phyloP scores from a whole-genome alignment of 2,797 vertebrate genomes.

The Sus cebifrons region DNA sequence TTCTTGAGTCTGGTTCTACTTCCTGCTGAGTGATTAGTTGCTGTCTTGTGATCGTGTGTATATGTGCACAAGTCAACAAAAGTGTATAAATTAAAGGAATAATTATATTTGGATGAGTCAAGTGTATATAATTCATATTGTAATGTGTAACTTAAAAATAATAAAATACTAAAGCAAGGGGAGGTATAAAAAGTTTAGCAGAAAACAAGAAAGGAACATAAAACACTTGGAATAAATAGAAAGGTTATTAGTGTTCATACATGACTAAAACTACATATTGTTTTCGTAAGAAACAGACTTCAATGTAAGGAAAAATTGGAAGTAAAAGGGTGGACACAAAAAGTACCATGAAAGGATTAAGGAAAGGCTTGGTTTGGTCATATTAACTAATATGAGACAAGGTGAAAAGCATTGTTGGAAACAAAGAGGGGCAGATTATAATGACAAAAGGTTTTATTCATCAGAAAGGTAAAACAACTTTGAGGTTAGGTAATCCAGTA shows the following conservation, averaged over 20 bases:
- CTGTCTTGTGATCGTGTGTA: background rate
- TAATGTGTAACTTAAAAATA: background rate
- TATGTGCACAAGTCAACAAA: background rate
- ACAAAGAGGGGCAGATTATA: background rate
- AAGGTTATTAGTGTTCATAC: background rate
- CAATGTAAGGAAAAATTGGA: background rate
- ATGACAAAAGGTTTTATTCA: background rate
- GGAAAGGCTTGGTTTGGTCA: background rate
- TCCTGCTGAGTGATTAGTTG: background rate
- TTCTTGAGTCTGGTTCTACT: background rate
- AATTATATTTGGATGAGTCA: background rate
- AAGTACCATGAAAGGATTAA: background rate
- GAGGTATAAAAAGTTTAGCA: background rate
- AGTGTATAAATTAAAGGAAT: background rate
- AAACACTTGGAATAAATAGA: background rate
- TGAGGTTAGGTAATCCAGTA: background rate
- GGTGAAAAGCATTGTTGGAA: conserved; percentile 10
- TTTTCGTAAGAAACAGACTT: background rate
- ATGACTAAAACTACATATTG: conserved; percentile 1
- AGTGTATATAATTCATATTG: background rate
- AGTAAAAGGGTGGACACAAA: conserved; percentile 3
- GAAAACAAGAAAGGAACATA: conserved; percentile 21
- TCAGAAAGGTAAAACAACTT: background rate
- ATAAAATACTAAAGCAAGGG: background rate
- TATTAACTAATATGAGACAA: background rate